phyloP scores from a whole-genome alignment of 2,113 vertebrate genomes.

The Dicrurus megarhynchus region DNA sequence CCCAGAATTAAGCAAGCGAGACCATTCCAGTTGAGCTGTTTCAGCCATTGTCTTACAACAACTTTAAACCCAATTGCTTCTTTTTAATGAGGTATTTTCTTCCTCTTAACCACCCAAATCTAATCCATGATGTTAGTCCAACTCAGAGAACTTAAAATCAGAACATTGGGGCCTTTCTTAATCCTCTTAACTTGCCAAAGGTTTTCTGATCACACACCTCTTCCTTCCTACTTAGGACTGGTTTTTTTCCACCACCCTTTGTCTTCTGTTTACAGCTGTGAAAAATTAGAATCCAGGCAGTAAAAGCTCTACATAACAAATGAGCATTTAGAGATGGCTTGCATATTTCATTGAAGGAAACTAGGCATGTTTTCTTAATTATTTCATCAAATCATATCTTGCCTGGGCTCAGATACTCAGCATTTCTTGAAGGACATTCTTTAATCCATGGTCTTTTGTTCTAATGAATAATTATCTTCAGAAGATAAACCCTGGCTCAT shows the following conservation, averaged over 20 bases:
- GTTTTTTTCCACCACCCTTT: not conserved
- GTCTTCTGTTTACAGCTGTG: constrained; percentile 69
- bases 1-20: constrained; percentile 55
- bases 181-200: constrained; percentile 73
- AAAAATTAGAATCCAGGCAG: constrained; percentile 60
- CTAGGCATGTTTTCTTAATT: constrained; percentile 52
- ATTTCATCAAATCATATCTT: constrained; percentile 24
- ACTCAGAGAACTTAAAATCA: constrained; percentile 58
- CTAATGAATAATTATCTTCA: constrained; percentile 10
- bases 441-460: not conserved
- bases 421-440: constrained; percentile 2
- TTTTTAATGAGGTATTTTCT: constrained; percentile 71
- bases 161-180: constrained; percentile 62
- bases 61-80: constrained; percentile 61
- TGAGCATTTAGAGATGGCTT: constrained; percentile 30
- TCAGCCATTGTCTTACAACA: constrained; percentile 63
- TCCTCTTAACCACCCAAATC: constrained; percentile 63
- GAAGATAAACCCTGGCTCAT: not conserved
- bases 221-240: constrained; percentile 59
- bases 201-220: constrained; percentile 68
- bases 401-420: not conserved
- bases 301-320: constrained; percentile 10
- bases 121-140: constrained; percentile 64
- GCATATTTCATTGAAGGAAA: constrained; percentile 26
- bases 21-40: constrained; percentile 62